phyloP scores from a whole-genome alignment of 2,113 vertebrate species.

The Phalacrocorax carbo region DNA sequence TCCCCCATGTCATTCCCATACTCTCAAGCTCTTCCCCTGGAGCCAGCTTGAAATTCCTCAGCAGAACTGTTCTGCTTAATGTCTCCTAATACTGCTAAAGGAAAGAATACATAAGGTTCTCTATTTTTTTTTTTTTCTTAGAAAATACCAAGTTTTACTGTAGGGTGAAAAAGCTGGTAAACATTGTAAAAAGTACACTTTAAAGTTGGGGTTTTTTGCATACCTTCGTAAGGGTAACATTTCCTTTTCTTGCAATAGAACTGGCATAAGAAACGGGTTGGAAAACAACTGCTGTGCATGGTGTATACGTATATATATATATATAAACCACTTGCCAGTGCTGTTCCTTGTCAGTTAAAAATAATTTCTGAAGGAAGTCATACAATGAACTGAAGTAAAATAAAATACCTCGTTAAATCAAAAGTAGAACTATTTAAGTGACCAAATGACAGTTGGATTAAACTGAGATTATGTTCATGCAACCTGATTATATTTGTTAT shows the following conservation, averaged over 20 bases:
- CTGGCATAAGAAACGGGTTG: neutral
- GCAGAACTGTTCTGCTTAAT: neutral
- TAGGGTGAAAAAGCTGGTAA: neutral
- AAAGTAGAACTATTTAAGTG: neutral
- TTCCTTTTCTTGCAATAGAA: neutral
- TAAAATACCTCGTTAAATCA: neutral
- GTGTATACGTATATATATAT: too few species aligned
- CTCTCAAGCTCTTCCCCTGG: neutral
- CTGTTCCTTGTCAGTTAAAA: neutral
- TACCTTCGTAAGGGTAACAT: neutral
- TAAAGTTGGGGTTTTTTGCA: neutral
- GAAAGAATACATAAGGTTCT: neutral
- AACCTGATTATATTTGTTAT: neutral
- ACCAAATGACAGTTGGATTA: neutral
- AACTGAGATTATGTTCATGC: neutral
- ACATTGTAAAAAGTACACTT: accelerated
- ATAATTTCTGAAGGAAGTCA: neutral
- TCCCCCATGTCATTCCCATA: neutral
- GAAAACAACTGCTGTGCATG: neutral
- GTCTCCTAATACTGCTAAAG: neutral
- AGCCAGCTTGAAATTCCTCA: neutral
- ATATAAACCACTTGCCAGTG: neutral
- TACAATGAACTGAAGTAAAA: neutral
- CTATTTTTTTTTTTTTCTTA: neutral
- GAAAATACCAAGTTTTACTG: neutral